Evolutionary conservation across 2,113 vertebrate species (phyloP).

Genomic region (Sprattus sprattus): DNA sequence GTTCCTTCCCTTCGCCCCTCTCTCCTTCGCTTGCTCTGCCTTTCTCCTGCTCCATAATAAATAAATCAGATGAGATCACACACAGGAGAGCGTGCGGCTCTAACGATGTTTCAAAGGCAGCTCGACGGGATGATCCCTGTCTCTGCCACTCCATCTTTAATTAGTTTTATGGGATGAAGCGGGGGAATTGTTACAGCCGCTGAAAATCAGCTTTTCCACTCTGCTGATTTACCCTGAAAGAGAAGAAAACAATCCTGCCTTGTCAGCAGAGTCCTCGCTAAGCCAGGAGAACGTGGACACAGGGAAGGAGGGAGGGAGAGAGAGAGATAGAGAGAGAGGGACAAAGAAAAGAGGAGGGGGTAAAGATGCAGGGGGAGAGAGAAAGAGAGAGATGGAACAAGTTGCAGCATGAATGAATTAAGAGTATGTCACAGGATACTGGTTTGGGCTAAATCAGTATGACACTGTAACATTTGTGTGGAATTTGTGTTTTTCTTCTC

Average conservation of each 20-base stretch:
- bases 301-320: neutral
- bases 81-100: neutral
- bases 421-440: slow-evolving; percentile 8
- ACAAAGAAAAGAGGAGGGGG: neutral
- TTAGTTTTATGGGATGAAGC: slow-evolving; percentile 12
- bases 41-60: neutral
- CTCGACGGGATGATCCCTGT: slow-evolving; percentile 12
- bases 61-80: slow-evolving; percentile 8
- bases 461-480: neutral
- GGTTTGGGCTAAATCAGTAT: neutral
- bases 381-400: neutral
- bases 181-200: slow-evolving; percentile 6
- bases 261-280: neutral
- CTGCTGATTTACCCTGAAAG: slow-evolving; percentile 16
- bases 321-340: neutral
- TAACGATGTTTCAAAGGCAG: slow-evolving; percentile 7
- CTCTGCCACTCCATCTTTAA: slow-evolving; percentile 18
- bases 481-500: neutral
- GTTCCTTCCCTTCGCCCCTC: slow-evolving; percentile 2
- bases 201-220: slow-evolving; percentile 17
- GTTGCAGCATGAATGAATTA: slow-evolving; percentile 1
- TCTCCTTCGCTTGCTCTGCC: slow-evolving; percentile 26
- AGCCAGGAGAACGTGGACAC: slow-evolving; percentile 1
- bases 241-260: slow-evolving; percentile 12
- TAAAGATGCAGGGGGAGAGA: neutral